phyloP scores from a whole-genome alignment of 2,797 vertebrate genomes.

The Sebastes itinus region DNA sequence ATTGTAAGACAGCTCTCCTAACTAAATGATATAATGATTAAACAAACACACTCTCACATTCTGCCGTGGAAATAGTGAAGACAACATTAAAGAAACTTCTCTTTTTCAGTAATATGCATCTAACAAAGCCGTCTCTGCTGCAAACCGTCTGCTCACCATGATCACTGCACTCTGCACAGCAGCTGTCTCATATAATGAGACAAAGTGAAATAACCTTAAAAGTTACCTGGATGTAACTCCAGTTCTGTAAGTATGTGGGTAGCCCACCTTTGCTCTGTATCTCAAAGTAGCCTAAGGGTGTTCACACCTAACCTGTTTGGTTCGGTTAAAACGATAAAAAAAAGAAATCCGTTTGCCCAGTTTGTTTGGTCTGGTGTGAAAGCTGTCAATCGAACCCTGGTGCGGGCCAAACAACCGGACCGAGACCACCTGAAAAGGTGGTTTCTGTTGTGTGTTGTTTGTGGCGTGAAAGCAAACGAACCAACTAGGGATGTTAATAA shows the following conservation, averaged over 20 bases:
- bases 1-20: neutral
- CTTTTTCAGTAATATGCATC: neutral
- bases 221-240: neutral
- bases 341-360: neutral
- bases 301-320: neutral
- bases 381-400: no score
- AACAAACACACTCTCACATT: neutral
- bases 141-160: neutral
- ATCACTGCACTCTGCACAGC: neutral
- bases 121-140: neutral
- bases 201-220: neutral
- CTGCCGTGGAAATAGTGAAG: neutral
- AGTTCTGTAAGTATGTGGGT: neutral
- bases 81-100: neutral
- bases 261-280: neutral
- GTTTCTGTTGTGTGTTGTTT: neutral
- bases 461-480: no score
- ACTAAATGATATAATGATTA: neutral
- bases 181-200: neutral
- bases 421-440: neutral
- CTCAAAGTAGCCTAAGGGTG: neutral
- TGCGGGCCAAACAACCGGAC: neutral
- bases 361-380: no score
- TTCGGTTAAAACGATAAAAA: neutral
- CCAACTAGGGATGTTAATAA: no score